phyloP scores from a whole-genome alignment of 2,113 vertebrate genomes.

The Ceyx cyanopectus region DNA sequence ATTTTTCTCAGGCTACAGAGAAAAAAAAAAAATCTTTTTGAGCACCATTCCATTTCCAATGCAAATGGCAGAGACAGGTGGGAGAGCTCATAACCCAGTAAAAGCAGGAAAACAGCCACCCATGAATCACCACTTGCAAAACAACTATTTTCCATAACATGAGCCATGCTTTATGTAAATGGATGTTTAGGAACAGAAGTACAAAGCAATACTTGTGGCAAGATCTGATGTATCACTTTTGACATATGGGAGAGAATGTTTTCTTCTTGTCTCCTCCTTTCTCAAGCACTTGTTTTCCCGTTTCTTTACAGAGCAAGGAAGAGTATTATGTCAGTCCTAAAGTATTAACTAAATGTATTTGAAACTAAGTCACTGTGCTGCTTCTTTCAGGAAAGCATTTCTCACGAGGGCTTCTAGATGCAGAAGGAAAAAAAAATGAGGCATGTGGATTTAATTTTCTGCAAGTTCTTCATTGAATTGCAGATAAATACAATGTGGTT shows the following conservation, averaged over 20 bases:
- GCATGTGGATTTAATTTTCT: slow-evolving; percentile 56
- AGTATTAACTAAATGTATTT: slow-evolving; percentile 19
- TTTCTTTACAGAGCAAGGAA: not conserved
- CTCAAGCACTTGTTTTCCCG: not conserved
- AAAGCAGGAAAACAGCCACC: not conserved
- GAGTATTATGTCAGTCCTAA: not conserved
- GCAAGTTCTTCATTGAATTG: slow-evolving; percentile 56
- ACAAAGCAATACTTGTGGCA: not conserved
- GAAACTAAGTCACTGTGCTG: slow-evolving; percentile 36
- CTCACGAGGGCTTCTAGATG: slow-evolving; percentile 29
- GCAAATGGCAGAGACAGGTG: not conserved
- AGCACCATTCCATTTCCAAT: not conserved
- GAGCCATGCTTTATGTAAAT: not conserved
- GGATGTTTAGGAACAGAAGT: not conserved
- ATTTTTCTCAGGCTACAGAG: not conserved
- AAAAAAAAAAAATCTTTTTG: not conserved
- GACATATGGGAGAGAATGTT: not conserved
- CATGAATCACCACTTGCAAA: not conserved
- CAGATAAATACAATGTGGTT: slow-evolving; percentile 26
- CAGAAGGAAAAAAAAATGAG: slow-evolving; percentile 48
- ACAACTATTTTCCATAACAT: not conserved
- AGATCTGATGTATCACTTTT: not conserved
- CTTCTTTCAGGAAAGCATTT: slow-evolving; percentile 73
- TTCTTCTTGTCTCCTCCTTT: not conserved
- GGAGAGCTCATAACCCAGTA: not conserved